Base-by-base conservation (phyloP, 2,113 vertebrate species). In the Ailurus styani region DNA sequence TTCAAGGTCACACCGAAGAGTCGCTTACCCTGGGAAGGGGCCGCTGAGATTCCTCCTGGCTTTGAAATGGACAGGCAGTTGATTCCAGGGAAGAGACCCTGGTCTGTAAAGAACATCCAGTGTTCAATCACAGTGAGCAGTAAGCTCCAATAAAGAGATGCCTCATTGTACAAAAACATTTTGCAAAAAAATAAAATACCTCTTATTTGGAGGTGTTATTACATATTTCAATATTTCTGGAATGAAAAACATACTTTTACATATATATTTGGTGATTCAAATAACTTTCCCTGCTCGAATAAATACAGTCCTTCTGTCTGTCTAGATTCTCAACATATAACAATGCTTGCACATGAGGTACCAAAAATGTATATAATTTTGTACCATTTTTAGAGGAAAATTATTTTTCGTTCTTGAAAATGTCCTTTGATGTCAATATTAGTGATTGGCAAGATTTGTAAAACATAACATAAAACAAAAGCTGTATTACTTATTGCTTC, bases 51-150 rank as follows among this genome's bases (percentile, higher is more conserved):
- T 87, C 68, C 96, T 92, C 37, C 62, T 0, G 0, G 84, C 25
- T 37, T 5, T 0, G 40, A 37, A 0, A 0, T 8, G 75, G 50
- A 73, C 66, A 92, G 60, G 37, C 0, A 2, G 62, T 11, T 0
- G 4, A 75, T 25, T 54, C 70, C 68, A 2, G 10, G 0, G 1
- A 7, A 86, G 78, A 86, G 2, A 0, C 4, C 64, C 6, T 20
- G 3, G 0, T 0, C 87, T 97, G 70, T 27, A 40, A 92, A 42
- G 29, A 78, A 95, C 64, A 94, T 17, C 60, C 93, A 95, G n/a
- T 1, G 4, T 40, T 89, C 54, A 34, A 0, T 62, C 52, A 34
- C 54, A 13, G 27, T 5, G 45, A 45, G 4, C 7, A 37, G 1
- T 4, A 4, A 47, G 21, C 8, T 42, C 1, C 9, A 10, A 13